A percentile compares a stretch with the other conserved stretches of the same genome.
phyloP scores from a whole-genome alignment of 1,140 invertebrate genomes.

The Ostrea denselamellosa region DNA sequence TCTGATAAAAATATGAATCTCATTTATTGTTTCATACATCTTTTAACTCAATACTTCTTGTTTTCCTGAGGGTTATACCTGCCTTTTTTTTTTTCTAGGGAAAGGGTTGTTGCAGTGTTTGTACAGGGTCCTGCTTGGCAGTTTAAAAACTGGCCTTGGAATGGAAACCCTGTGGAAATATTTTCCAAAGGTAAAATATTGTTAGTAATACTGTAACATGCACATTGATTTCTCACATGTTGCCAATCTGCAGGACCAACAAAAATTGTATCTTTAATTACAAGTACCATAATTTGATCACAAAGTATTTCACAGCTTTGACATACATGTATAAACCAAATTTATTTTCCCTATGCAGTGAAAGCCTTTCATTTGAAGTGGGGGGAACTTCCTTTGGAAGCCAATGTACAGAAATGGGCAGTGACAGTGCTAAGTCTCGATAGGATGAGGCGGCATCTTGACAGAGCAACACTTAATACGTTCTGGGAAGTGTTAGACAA shows the following conservation, averaged over 20 bases:
- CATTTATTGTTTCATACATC: background rate
- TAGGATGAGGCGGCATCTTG: conserved; percentile 95
- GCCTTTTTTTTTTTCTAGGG: conserved; percentile 77
- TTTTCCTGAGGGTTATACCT: background rate
- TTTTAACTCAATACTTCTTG: too few species aligned
- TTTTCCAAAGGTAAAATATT: conserved; percentile 91
- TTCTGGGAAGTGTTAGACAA: conserved; percentile 98
- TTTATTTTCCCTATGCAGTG: conserved; percentile 83
- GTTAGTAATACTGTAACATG: too few species aligned
- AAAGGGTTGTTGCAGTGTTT: conserved; percentile 98
- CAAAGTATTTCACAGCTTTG: background rate
- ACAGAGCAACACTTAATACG: conserved; percentile 94
- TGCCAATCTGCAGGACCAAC: background rate
- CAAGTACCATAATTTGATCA: background rate
- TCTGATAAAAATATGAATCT: background rate
- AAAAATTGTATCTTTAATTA: background rate
- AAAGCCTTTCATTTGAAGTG: conserved; percentile 98
- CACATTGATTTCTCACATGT: too few species aligned
- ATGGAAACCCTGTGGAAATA: conserved; percentile 98
- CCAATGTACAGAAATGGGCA: conserved; percentile 97
- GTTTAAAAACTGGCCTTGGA: conserved; percentile 99
- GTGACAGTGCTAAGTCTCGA: conserved; percentile 96
- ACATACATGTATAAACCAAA: too few species aligned
- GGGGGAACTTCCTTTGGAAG: conserved; percentile 95
- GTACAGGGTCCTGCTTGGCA: conserved; percentile 99